These are phyloP conservation scores for Lontra canadensis DNA, from an alignment of 2,113 vertebrate genomes.

Conservation along the genomic window DNA sequence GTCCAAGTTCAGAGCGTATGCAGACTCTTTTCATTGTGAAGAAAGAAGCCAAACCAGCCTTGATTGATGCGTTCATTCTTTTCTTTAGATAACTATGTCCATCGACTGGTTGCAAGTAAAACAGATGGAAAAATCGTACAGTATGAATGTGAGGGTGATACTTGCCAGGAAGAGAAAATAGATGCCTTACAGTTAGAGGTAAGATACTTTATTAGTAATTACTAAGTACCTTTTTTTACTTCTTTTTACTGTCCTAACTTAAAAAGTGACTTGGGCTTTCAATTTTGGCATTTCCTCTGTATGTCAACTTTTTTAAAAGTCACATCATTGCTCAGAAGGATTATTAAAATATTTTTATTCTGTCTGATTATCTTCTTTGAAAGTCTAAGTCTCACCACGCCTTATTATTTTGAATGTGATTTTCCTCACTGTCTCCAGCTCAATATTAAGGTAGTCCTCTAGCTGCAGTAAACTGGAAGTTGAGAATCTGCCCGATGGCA, in stretches of 20 bases:
- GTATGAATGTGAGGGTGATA: conserved; percentile 98
- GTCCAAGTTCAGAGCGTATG: neutral
- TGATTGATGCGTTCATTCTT: conserved; percentile 54
- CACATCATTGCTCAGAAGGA: neutral
- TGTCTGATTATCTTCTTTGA: conserved; percentile 42
- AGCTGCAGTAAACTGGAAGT: neutral
- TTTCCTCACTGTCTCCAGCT: conserved; percentile 38
- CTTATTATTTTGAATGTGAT: conserved; percentile 53
- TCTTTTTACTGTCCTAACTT: neutral
- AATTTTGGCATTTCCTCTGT: neutral
- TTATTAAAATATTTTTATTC: conserved; percentile 51
- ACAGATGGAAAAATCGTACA: conserved; percentile 98
- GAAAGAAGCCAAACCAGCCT: neutral
- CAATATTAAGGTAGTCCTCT: neutral
- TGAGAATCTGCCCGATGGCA: neutral
- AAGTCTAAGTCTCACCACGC: conserved; percentile 42
- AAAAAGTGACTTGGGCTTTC: neutral
- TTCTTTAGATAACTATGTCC: conserved; percentile 96
- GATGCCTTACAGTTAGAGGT: conserved; percentile 97
- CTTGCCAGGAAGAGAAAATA: conserved; percentile 97
- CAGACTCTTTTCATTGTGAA: conserved; percentile 53
- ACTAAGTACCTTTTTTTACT: neutral
- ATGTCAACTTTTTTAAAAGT: neutral
- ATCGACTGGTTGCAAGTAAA: conserved; percentile 98
- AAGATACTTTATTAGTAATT: conserved; percentile 58